Evolutionary conservation across 2,113 vertebrate species (phyloP).

Genomic region (Phalacrocorax carbo): DNA sequence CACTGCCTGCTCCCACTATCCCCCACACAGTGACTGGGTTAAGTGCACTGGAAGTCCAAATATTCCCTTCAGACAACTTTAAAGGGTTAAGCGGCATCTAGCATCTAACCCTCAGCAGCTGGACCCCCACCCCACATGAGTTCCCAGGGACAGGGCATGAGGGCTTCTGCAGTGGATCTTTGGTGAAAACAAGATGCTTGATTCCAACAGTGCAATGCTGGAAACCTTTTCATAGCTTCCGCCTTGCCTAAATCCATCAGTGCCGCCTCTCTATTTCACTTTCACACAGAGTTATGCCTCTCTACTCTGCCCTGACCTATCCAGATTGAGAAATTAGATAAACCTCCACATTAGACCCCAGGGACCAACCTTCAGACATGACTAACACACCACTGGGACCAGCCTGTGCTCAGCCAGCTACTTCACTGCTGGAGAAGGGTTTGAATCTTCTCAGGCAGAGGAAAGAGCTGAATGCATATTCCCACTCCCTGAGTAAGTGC

Average conservation of each 20-base stretch:
- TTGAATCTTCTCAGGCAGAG: not conserved
- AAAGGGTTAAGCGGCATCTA: not conserved
- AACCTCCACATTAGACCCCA: not conserved
- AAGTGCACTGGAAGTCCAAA: not conserved
- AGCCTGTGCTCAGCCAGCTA: not conserved
- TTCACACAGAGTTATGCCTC: not conserved
- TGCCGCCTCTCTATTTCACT: not conserved
- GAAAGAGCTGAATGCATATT: not conserved
- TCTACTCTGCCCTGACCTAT: not conserved
- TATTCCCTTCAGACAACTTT: not conserved
- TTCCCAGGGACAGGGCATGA: not conserved
- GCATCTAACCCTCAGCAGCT: not conserved
- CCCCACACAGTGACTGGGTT: not conserved
- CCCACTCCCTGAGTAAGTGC: not conserved
- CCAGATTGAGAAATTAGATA: not conserved
- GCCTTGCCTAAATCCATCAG: not conserved
- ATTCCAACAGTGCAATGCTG: not conserved
- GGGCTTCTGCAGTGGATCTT: not conserved
- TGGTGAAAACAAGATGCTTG: not conserved
- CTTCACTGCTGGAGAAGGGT: not conserved
- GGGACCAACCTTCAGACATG: not conserved
- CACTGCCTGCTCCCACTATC: not conserved
- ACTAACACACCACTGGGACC: not conserved
- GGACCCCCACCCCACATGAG: fast-evolving
- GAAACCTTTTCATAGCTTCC: not conserved